These are phyloP conservation scores for Amyelois transitella DNA, from an alignment of 1,140 invertebrate species.

Conservation along the genomic window DNA sequence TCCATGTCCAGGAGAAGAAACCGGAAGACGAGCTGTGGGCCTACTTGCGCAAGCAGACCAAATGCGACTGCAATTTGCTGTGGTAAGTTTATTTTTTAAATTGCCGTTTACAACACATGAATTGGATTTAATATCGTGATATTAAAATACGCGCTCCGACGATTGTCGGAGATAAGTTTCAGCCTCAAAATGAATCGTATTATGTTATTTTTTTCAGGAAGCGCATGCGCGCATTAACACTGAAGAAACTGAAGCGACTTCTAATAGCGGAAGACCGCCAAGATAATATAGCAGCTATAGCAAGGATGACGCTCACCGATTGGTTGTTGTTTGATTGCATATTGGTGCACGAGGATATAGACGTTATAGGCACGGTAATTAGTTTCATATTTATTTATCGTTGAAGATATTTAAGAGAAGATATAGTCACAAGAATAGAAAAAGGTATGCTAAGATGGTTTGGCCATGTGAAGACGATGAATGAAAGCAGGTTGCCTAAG, in stretches of 20 bases:
- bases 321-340: slow-evolving; percentile 58
- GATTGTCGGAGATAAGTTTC: too few species aligned
- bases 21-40: slow-evolving; percentile 35
- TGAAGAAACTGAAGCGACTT: slow-evolving; percentile 50
- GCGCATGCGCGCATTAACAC: slow-evolving; percentile 42
- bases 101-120: too few species aligned
- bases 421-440: too few species aligned
- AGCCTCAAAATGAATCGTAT: too few species aligned
- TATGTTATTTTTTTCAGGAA: slow-evolving; percentile 25
- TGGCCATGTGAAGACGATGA: too few species aligned
- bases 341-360: slow-evolving; percentile 49
- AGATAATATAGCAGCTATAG: slow-evolving; percentile 25
- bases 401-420: not conserved
- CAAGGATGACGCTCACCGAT: slow-evolving; percentile 44
- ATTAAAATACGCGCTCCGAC: too few species aligned
- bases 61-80: slow-evolving; percentile 39
- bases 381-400: not conserved
- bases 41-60: slow-evolving; percentile 31
- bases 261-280: slow-evolving; percentile 32
- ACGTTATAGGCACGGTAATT: slow-evolving; percentile 45
- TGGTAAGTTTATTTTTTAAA: slow-evolving; percentile 42
- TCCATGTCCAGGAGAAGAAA: slow-evolving; percentile 24
- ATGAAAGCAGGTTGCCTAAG: too few species aligned
- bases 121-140: too few species aligned
- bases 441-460: too few species aligned